Conservation (phyloP, 2,113 vertebrate species). For the Dromaius novaehollandiae region DNA sequence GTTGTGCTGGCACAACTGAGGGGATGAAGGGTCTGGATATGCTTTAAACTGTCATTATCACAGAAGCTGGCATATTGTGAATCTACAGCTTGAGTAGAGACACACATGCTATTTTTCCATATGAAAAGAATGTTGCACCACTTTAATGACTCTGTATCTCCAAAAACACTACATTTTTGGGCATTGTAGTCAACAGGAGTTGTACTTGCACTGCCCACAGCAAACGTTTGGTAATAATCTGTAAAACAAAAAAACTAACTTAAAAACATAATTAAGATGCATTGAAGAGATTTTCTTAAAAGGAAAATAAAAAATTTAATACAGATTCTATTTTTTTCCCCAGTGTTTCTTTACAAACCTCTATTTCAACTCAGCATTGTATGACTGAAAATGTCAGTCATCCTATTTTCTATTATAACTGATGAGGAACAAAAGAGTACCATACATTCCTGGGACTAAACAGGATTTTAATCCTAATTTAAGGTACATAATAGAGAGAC, state of each 20-base stretch:
- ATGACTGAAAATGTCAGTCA: neutral
- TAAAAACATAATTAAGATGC: neutral
- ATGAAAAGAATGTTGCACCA: neutral
- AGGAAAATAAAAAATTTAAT: neutral
- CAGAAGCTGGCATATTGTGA: neutral
- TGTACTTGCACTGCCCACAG: neutral
- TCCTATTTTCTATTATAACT: neutral
- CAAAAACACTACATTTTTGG: neutral
- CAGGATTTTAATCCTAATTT: neutral
- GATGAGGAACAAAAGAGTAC: neutral
- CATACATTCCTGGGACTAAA: neutral
- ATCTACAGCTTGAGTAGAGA: neutral
- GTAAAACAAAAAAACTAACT: neutral
- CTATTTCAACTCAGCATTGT: neutral
- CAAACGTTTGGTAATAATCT: neutral
- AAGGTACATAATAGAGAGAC: neutral
- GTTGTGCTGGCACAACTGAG: neutral
- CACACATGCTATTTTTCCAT: neutral
- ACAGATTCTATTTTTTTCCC: neutral
- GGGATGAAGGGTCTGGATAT: neutral
- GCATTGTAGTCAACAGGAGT: neutral
- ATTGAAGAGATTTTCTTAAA: neutral
- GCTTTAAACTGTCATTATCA: neutral
- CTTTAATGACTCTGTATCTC: neutral
- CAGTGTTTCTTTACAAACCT: neutral